These are phyloP conservation scores for Perognathus longimembris DNA, from an alignment of 2,113 vertebrate species.

Conservation along the genomic window DNA sequence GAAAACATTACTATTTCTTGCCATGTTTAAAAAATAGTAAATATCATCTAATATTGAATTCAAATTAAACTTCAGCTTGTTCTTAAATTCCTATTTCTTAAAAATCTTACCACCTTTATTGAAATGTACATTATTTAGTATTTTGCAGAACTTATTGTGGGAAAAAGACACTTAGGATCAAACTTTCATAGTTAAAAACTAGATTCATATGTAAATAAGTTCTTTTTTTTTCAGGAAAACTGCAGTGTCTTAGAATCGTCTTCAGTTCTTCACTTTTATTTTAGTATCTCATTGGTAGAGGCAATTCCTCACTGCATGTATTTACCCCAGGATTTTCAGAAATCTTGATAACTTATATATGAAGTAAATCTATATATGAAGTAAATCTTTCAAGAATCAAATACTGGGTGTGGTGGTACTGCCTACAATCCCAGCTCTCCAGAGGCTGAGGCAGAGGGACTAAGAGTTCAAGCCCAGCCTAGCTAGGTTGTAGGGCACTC, in stretches of 20 bases:
- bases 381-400: too few species aligned
- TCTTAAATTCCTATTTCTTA: not conserved
- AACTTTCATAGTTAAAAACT: not conserved
- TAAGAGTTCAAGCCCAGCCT: too few species aligned
- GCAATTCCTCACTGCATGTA: not conserved
- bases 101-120: not conserved
- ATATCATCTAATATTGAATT: not conserved
- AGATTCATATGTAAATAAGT: not conserved
- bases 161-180: not conserved
- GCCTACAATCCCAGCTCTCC: too few species aligned
- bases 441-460: too few species aligned
- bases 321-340: not conserved
- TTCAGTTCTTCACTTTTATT: constrained; percentile 5
- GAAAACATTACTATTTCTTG: too few species aligned
- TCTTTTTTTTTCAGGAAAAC: not conserved
- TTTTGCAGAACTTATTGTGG: not conserved
- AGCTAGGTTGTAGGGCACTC: too few species aligned
- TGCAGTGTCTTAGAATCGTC: not conserved
- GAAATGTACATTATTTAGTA: not conserved
- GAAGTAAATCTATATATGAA: too few species aligned
- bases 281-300: not conserved
- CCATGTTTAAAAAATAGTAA: not conserved
- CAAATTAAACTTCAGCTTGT: not conserved
- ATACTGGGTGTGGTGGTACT: too few species aligned
- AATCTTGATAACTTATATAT: not conserved